A percentile compares a stretch with the other conserved stretches of the same genome.
Conservation (phyloP, 2,113 vertebrate species). For the Turdus rufiventris region DNA sequence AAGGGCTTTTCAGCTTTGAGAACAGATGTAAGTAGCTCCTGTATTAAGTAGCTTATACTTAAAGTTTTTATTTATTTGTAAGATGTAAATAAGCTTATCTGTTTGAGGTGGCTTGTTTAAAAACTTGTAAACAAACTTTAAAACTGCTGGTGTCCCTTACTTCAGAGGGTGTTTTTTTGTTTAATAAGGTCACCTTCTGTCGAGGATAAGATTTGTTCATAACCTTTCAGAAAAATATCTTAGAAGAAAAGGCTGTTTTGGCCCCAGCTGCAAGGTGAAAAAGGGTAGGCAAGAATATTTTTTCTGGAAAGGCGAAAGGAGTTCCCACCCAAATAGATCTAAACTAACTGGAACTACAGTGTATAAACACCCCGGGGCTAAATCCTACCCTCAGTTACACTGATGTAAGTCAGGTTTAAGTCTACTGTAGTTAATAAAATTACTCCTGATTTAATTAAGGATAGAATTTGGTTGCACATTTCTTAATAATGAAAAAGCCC, state of each 20-base stretch:
- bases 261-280: not conserved
- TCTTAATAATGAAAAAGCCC: constrained; percentile 58
- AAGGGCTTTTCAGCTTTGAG: constrained; percentile 33
- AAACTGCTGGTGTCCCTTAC: constrained; percentile 8
- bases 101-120: constrained; percentile 25
- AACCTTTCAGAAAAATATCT: constrained; percentile 11
- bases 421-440: constrained; percentile 58
- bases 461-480: constrained; percentile 46
- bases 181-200: constrained; percentile 5
- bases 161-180: constrained; percentile 31
- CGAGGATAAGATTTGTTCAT: not conserved
- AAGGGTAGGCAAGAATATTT: constrained; percentile 28
- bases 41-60: constrained; percentile 24
- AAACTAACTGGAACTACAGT: constrained; percentile 53
- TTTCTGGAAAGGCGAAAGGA: constrained; percentile 43
- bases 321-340: constrained; percentile 62
- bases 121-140: constrained; percentile 51
- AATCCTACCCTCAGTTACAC: constrained; percentile 40
- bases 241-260: constrained; percentile 18
- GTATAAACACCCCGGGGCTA: constrained; percentile 35
- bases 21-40: constrained; percentile 10
- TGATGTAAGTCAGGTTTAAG: constrained; percentile 45
- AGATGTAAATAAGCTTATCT: constrained; percentile 33
- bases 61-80: constrained; percentile 25
- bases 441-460: constrained; percentile 60